Evolutionary conservation across 2,888 invertebrate species (phyloP), one percentile per base, ranked within the genome.

Genomic region (Archips xylosteana): DNA sequence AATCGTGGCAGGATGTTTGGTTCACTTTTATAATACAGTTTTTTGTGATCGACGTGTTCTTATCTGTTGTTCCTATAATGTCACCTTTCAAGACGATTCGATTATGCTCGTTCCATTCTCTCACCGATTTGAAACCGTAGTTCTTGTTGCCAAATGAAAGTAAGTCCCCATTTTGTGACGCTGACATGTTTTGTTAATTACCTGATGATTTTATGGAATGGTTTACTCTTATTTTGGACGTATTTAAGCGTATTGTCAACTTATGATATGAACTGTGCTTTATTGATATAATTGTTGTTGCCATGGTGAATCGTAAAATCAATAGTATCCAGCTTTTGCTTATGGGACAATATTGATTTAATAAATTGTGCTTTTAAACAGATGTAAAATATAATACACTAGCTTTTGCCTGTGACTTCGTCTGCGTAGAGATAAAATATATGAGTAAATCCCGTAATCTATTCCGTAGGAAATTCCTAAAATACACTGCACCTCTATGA

Each of bases 21-120:
- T 92, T 94, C 0, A 94, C 93, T 84, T 94, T 94, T 1, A 94
- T 81, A 9, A 94, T 93, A 75, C 92, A 88, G 80, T 93, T 94
- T 77, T 93, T 93, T 0, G 92, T 94, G 15, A 89, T 88, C 0
- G 92, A 88, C 0, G 93, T 92, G 78, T 93, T 94, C 1, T 86
- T 78, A 59, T 94, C 92, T 0, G 92, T 94, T n/a, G 83, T 85
- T 2, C 85, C 83, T 13, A 94, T 91, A 12, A 94, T 92, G 32
- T 92, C 92, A 0, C 93, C 94, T 86, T 90, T 92, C 0, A 94
- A 74, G 1, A 94, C 85, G 15, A 83, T 77, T 76, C 82, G 79
- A 75, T 94, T 94, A 76, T 94, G 92, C 10, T 88, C 86, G 36
- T 91, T 87, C 94, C 94, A 94, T 65, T 88, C 85, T 63, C 84